Evolutionary conservation across 1,140 invertebrate species (phyloP).

Genomic region (Planococcus citri): DNA sequence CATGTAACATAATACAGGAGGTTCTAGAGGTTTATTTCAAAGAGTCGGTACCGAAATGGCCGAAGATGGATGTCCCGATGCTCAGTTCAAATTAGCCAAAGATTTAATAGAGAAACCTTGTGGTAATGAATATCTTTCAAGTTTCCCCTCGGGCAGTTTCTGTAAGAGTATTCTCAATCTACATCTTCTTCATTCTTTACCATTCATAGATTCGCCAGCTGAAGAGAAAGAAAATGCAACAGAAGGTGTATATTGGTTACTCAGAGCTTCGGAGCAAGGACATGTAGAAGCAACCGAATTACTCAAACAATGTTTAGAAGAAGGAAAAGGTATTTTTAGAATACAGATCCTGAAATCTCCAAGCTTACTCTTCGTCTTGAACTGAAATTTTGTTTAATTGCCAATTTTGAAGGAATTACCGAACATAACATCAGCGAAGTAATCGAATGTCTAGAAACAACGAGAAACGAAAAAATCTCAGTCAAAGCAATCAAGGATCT

Average conservation of each 20-base stretch:
- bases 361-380: conserved; percentile 18
- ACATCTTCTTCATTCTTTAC: conserved; percentile 3
- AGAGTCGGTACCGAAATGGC: conserved; percentile 52
- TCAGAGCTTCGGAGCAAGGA: conserved; percentile 77
- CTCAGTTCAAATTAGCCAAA: conserved; percentile 63
- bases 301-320: conserved; percentile 60
- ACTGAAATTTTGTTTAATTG: neutral
- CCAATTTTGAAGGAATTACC: conserved; percentile 50
- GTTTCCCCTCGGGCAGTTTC: neutral
- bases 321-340: conserved; percentile 42
- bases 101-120: conserved; percentile 54
- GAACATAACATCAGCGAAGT: conserved; percentile 70
- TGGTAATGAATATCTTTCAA: conserved; percentile 37
- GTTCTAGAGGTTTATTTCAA: neutral
- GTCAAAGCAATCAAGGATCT: conserved; percentile 12
- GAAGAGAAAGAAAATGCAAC: conserved; percentile 49
- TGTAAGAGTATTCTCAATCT: neutral
- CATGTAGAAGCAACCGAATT: conserved; percentile 71
- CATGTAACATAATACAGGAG: neutral
- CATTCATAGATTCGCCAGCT: conserved; percentile 36
- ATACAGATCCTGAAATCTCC: conserved; percentile 13
- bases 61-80: conserved; percentile 67
- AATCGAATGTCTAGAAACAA: conserved; percentile 66
- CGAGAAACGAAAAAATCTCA: conserved; percentile 56
- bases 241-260: conserved; percentile 71